A percentile compares a stretch with the other conserved stretches of the same genome.
Conservation (phyloP, 1,140 invertebrate genomes). For the Cotesia vestalis region DNA sequence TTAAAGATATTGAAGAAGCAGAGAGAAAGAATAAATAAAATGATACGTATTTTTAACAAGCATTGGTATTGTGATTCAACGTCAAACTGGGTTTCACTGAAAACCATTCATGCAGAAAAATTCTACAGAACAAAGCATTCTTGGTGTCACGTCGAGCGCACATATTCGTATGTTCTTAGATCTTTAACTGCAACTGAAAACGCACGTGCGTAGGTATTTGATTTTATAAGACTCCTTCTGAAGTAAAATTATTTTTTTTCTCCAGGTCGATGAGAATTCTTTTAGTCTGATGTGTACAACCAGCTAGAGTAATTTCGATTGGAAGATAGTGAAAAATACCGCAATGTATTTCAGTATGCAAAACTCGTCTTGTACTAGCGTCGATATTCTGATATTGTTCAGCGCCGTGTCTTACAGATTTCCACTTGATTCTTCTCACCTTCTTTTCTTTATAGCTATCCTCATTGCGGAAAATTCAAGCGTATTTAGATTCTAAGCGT, state of each 20-base stretch:
- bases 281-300: neutral
- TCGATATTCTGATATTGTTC: conserved; percentile 55
- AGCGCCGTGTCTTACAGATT: neutral
- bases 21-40: neutral
- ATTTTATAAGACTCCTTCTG: conserved; percentile 37
- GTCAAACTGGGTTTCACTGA: neutral
- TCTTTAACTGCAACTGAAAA: conserved; percentile 9
- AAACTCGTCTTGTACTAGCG: conserved; percentile 52
- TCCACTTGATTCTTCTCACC: conserved; percentile 28
- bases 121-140: conserved; percentile 29
- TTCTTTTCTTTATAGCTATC: conserved; percentile 41
- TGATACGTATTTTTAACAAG: neutral
- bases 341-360: conserved; percentile 53
- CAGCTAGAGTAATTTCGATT: conserved; percentile 42
- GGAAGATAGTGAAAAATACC: conserved; percentile 49
- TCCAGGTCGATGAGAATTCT: conserved; percentile 31
- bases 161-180: conserved; percentile 16
- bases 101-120: neutral
- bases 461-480: conserved; percentile 51
- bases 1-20: neutral
- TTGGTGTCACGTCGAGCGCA: conserved; percentile 26
- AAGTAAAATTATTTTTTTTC: conserved; percentile 42
- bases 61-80: neutral
- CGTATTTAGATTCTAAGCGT: conserved; percentile 58
- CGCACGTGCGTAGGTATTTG: conserved; percentile 41